phyloP scores from a whole-genome alignment of 30 jellyfish, hydroid and myxozoan species.

The Turritopsis dohrnii region DNA sequence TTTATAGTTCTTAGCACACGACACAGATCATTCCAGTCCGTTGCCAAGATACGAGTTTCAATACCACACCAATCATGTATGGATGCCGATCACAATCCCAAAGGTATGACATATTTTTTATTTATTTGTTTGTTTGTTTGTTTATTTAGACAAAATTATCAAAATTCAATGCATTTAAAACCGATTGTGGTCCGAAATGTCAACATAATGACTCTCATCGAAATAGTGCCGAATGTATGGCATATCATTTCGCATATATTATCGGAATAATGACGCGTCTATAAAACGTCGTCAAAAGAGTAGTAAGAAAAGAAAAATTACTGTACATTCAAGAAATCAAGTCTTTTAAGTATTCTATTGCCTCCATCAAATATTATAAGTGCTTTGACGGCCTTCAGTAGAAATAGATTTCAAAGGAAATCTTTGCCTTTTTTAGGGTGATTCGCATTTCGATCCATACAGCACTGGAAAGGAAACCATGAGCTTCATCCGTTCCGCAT shows the following conservation, averaged over 20 bases:
- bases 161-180: no score
- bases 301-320: no score
- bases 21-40: constrained; percentile 78
- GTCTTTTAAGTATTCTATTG: no score
- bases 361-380: no score
- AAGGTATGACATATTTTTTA: constrained; percentile 44
- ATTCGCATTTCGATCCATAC: constrained; percentile 91
- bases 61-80: constrained; percentile 65
- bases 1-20: constrained; percentile 76
- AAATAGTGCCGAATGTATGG: no score
- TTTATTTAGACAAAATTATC: neutral
- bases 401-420: neutral
- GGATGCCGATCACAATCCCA: constrained; percentile 96
- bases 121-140: neutral
- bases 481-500: constrained; percentile 77
- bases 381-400: neutral
- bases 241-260: no score
- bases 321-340: no score
- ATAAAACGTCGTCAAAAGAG: no score
- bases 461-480: constrained; percentile 64
- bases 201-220: no score
- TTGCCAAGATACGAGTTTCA: constrained; percentile 88
- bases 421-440: constrained; percentile 51
- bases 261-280: no score
- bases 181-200: no score